Percentiles rank a stretch among this genome's conserved stretches.
phyloP scores from a whole-genome alignment of 2,113 vertebrate species.

The Pseudorhombus dupliciocellatus region DNA sequence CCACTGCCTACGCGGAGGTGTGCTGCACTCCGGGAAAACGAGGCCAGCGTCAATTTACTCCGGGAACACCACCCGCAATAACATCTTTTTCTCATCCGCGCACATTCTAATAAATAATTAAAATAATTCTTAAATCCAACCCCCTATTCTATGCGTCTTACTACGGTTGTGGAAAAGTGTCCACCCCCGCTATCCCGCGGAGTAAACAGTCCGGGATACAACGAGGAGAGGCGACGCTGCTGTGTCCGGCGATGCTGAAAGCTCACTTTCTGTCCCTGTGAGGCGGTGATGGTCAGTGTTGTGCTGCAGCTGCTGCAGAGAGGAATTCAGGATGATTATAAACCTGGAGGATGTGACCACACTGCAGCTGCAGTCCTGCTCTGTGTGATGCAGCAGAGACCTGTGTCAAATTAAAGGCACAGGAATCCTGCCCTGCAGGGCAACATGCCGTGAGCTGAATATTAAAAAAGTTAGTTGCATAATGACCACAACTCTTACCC shows the following conservation, averaged over 20 bases:
- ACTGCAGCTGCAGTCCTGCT: neutral
- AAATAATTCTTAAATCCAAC: too few relatives aligned
- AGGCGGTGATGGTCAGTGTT: constrained; percentile 36
- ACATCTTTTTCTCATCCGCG: fast-evolving
- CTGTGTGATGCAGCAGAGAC: neutral
- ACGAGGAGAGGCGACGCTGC: constrained; percentile 72
- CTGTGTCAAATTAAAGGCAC: neutral
- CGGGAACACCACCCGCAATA: fast-evolving
- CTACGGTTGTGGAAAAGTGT: neutral
- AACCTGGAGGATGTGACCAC: neutral
- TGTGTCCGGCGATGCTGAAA: constrained; percentile 56
- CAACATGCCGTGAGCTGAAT: constrained; percentile 42
- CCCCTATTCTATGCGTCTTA: fast-evolving
- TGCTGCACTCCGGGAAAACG: neutral
- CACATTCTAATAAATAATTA: fast-evolving
- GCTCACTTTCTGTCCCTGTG: constrained; percentile 67
- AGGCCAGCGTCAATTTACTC: neutral
- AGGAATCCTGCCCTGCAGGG: neutral
- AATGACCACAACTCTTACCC: constrained; percentile 14
- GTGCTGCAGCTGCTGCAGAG: constrained; percentile 22
- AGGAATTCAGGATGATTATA: neutral
- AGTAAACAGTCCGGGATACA: constrained; percentile 69
- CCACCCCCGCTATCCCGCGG: constrained; percentile 40
- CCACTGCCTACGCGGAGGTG: constrained; percentile 71
- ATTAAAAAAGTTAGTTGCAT: constrained; percentile 36